Conservation (phyloP, 2,797 vertebrate genomes). For the Orestias chungarensis region DNA sequence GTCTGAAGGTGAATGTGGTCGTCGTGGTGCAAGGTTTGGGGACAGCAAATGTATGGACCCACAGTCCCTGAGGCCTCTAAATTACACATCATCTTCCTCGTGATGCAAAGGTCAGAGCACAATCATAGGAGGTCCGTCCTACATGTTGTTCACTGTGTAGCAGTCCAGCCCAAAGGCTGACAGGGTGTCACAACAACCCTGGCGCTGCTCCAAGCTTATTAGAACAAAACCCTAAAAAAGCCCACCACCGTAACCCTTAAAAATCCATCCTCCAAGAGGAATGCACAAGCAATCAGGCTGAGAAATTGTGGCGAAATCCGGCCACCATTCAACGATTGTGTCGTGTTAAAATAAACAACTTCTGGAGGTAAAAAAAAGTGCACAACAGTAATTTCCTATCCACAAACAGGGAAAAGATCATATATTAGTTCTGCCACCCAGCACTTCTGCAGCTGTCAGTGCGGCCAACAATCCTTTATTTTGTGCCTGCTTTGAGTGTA, state of each 20-base stretch:
- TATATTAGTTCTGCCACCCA: slow-evolving; percentile 48
- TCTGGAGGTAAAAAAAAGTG: slow-evolving; percentile 20
- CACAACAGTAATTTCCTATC: slow-evolving; percentile 28
- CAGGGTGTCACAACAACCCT: slow-evolving; percentile 76
- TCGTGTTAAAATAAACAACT: slow-evolving; percentile 7
- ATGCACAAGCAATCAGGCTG: slow-evolving; percentile 28
- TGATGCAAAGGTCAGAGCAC: slow-evolving; percentile 85
- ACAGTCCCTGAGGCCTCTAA: slow-evolving; percentile 79
- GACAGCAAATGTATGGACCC: slow-evolving; percentile 67
- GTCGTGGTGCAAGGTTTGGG: slow-evolving; percentile 54
- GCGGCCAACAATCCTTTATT: slow-evolving; percentile 30
- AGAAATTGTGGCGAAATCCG: slow-evolving; percentile 21
- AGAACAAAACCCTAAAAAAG: slow-evolving; percentile 69
- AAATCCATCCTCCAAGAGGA: slow-evolving; percentile 60
- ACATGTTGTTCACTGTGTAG: slow-evolving; percentile 68
- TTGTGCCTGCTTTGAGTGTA: slow-evolving; percentile 54
- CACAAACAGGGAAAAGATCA: slow-evolving; percentile 17
- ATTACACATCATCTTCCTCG: slow-evolving; percentile 87
- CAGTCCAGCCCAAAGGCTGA: slow-evolving; percentile 75
- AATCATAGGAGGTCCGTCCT: slow-evolving; percentile 75
- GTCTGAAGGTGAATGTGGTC: slow-evolving; percentile 58
- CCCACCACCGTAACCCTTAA: slow-evolving; percentile 49
- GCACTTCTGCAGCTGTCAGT: slow-evolving; percentile 54
- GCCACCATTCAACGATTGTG: not conserved
- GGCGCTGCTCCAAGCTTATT: slow-evolving; percentile 66